Conservation (phyloP, 53 echinoderm and acorn worm genomes). For the Holothuria leucospilota region DNA sequence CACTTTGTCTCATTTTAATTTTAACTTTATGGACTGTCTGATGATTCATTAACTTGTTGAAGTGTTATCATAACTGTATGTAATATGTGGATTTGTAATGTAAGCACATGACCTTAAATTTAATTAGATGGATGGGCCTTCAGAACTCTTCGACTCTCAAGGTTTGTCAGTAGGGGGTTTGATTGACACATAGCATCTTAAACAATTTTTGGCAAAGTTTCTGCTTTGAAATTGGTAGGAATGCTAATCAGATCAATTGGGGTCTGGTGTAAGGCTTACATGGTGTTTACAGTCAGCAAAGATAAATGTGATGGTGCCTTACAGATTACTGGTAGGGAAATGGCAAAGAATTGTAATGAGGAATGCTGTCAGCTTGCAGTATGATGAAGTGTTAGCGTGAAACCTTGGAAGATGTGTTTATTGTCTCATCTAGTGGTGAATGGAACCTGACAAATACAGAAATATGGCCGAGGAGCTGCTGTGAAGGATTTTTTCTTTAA, state of each 20-base stretch:
- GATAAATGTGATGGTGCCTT: not conserved
- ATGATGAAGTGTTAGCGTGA: not conserved
- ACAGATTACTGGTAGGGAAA: not conserved
- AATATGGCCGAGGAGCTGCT: no score
- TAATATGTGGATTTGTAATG: no score
- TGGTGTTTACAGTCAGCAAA: not conserved
- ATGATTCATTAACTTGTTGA: no score
- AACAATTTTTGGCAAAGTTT: conserved; percentile 22
- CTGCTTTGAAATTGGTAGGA: conserved; percentile 8
- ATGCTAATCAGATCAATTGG: conserved; percentile 7
- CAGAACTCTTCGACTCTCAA: not conserved
- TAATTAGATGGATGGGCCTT: not conserved
- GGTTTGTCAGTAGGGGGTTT: not conserved
- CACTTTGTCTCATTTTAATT: not conserved
- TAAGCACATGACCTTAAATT: not conserved
- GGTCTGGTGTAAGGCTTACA: not conserved
- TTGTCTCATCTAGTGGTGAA: not conserved
- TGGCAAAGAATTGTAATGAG: not conserved
- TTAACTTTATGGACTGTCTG: no score
- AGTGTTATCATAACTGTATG: no score
- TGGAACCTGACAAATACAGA: no score
- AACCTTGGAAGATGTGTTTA: not conserved
- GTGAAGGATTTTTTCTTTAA: no score
- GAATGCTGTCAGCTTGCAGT: conserved; percentile 9
- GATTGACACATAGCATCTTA: conserved; percentile 23